A percentile compares a stretch with the other conserved stretches of the same genome.
phyloP scores from a whole-genome alignment of 2,888 invertebrate genomes.

The Tipula vernalis region DNA sequence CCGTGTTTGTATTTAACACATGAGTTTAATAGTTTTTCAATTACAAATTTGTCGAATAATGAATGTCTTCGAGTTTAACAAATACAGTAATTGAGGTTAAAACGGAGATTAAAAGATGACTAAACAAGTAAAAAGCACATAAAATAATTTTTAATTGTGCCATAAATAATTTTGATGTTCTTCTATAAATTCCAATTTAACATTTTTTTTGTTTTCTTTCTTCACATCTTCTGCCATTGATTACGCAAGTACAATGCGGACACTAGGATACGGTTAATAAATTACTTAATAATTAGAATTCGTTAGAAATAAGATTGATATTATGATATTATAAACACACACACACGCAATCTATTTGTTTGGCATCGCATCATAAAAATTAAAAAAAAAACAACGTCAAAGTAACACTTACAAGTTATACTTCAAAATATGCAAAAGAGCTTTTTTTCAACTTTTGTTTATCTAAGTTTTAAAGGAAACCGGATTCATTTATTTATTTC shows the following conservation, averaged over 20 bases:
- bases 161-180: not conserved
- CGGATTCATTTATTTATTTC: not conserved
- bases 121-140: not conserved
- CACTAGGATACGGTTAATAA: not conserved
- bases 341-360: not conserved
- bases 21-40: not conserved
- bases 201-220: not conserved
- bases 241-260: not conserved
- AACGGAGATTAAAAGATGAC: not conserved
- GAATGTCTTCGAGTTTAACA: not conserved
- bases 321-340: not conserved
- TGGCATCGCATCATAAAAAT: not conserved
- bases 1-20: too few species aligned
- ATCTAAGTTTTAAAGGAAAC: not conserved
- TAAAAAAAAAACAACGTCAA: not conserved
- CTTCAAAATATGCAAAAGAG: not conserved
- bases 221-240: not conserved
- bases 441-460: not conserved
- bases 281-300: not conserved
- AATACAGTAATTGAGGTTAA: not conserved
- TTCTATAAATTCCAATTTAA: not conserved
- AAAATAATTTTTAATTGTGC: not conserved
- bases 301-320: not conserved
- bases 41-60: not conserved
- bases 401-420: not conserved